These are phyloP conservation scores for Callimorpha dominula DNA, from an alignment of 2,888 invertebrate genomes.

Conservation along the genomic window DNA sequence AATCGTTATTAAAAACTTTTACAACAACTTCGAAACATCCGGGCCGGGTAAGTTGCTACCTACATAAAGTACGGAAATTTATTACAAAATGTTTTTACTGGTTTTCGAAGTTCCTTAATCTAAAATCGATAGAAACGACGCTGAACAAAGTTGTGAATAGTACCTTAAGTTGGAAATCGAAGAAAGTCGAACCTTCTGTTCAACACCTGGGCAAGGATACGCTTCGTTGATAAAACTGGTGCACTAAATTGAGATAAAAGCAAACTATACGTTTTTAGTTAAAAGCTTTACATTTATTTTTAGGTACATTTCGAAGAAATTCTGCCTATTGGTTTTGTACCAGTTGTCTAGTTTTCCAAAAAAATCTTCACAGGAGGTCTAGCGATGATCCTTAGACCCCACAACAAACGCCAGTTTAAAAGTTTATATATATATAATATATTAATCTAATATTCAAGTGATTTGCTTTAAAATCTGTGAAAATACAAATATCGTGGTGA, in stretches of 20 bases:
- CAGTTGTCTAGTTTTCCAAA: too few relatives aligned
- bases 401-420: too few relatives aligned
- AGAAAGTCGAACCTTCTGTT: slow-evolving; percentile 79
- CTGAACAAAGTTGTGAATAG: slow-evolving; percentile 81
- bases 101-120: slow-evolving; percentile 83
- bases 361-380: too few relatives aligned
- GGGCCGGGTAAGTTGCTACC: slow-evolving; percentile 59
- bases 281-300: slow-evolving; percentile 50
- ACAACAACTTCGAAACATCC: slow-evolving; percentile 65
- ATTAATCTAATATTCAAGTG: too few relatives aligned
- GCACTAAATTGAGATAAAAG: slow-evolving; percentile 70
- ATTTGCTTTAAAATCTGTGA: too few relatives aligned
- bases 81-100: slow-evolving; percentile 82
- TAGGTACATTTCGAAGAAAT: too few relatives aligned
- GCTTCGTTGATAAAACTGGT: slow-evolving; percentile 71
- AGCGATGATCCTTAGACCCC: too few relatives aligned
- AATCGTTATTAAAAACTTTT: slow-evolving; percentile 66
- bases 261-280: slow-evolving; percentile 56
- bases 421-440: too few relatives aligned
- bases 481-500: too few relatives aligned
- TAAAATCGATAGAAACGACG: slow-evolving; percentile 84
- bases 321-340: too few relatives aligned
- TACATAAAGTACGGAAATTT: slow-evolving; percentile 75
- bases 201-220: slow-evolving; percentile 81
- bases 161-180: slow-evolving; percentile 79